phyloP scores from a whole-genome alignment of 2,113 vertebrate genomes.

The Podocnemis expansa region DNA sequence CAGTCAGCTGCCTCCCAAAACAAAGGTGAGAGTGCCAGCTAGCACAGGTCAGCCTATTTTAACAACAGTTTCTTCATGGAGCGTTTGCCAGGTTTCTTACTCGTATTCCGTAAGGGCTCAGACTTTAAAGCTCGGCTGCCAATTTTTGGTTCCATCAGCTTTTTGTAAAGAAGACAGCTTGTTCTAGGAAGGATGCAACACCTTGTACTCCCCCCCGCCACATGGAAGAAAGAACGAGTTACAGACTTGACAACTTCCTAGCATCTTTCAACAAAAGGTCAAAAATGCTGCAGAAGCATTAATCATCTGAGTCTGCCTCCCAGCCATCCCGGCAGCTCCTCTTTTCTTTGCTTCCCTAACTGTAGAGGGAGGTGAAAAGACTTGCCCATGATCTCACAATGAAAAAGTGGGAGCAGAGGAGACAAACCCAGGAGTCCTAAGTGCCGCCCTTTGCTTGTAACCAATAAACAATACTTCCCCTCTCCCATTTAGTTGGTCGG shows the following conservation, averaged over 20 bases:
- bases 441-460: not conserved
- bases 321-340: not conserved
- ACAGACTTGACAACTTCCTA: conserved; percentile 12
- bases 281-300: conserved; percentile 12
- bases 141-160: not conserved
- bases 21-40: not conserved
- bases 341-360: too few relatives aligned
- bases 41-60: not conserved
- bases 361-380: not conserved
- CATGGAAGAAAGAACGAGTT: not conserved
- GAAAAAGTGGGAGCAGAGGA: not conserved
- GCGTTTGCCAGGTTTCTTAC: not conserved
- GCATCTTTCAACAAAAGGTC: conserved; percentile 8
- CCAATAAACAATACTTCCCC: not conserved
- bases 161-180: conserved; percentile 24
- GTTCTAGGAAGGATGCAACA: conserved; percentile 4
- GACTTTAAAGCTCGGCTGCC: not conserved
- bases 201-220: conserved; percentile 7
- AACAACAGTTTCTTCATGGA: not conserved
- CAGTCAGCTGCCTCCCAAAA: not conserved
- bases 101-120: not conserved
- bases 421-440: not conserved
- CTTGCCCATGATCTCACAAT: not conserved
- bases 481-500: too few relatives aligned
- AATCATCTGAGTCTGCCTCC: not conserved